Percentiles rank a stretch among this genome's conserved stretches.
Conservation (phyloP, 2,113 vertebrate species). For the Cettia cetti region DNA sequence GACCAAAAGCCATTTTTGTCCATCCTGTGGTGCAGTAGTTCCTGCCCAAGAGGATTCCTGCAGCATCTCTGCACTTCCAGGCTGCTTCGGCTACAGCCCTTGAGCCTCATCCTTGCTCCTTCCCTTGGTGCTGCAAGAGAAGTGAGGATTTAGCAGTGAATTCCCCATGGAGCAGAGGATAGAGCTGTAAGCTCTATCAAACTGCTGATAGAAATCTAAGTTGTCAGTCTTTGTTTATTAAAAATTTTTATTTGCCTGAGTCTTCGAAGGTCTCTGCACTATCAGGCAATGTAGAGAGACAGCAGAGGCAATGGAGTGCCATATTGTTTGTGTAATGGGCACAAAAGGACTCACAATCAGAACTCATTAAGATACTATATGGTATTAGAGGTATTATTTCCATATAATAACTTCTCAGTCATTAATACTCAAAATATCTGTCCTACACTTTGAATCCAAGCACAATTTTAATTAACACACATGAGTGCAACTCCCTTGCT, state of each 20-base stretch:
- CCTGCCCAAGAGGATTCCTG: neutral
- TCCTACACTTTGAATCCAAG: neutral
- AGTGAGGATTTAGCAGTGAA: neutral
- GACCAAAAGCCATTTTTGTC: neutral
- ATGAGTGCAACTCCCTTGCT: neutral
- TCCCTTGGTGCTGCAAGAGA: neutral
- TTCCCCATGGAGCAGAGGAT: neutral
- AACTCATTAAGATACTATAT: neutral
- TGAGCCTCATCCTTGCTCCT: accelerated
- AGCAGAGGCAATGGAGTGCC: neutral
- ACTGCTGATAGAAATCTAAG: neutral
- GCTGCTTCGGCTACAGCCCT: neutral
- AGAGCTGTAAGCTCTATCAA: neutral
- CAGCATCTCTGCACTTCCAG: neutral
- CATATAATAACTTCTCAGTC: neutral
- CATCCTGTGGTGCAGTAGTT: neutral
- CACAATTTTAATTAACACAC: neutral
- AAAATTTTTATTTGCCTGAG: neutral
- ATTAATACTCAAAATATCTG: neutral
- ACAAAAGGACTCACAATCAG: neutral
- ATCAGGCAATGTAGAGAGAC: neutral
- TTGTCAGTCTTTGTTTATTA: neutral
- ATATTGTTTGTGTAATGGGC: neutral
- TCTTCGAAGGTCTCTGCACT: neutral
- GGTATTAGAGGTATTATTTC: neutral